phyloP scores from a whole-genome alignment of 2,888 invertebrate species.

The Girardia tigrina region DNA sequence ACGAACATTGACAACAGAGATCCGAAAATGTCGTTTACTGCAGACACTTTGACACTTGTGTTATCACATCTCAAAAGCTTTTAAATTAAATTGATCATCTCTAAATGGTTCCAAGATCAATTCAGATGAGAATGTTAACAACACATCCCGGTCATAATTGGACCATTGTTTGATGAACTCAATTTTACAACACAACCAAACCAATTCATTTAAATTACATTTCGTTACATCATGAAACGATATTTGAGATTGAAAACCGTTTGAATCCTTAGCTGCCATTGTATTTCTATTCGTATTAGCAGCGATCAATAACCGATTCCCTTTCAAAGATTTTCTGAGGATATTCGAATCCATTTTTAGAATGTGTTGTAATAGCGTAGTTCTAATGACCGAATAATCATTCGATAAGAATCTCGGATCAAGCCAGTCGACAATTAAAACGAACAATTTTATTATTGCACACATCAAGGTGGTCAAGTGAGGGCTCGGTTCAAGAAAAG shows the following conservation, averaged over 20 bases:
- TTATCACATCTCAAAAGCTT: background rate
- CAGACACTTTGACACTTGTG: background rate
- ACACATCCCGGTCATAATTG: background rate
- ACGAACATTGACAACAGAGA: background rate
- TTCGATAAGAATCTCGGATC: background rate
- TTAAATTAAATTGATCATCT: background rate
- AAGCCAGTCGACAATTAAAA: background rate
- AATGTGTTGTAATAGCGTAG: background rate
- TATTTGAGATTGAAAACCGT: background rate
- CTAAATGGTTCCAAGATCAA: slow-evolving; percentile 3
- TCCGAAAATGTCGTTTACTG: background rate
- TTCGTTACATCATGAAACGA: slow-evolving; percentile 3
- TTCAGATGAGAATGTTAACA: background rate
- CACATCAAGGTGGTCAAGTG: background rate
- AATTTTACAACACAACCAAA: slow-evolving; percentile 1
- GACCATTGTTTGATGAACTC: slow-evolving; percentile 8
- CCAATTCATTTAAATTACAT: background rate
- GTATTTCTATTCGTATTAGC: background rate
- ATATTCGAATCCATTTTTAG: slow-evolving; percentile 1
- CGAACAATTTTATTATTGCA: background rate
- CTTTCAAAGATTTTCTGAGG: background rate
- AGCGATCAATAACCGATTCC: background rate
- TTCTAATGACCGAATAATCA: background rate
- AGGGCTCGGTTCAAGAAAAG: background rate
- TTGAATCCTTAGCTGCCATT: background rate